Conservation (phyloP, 2,888 invertebrate species). For the Lasioglossum morio region DNA sequence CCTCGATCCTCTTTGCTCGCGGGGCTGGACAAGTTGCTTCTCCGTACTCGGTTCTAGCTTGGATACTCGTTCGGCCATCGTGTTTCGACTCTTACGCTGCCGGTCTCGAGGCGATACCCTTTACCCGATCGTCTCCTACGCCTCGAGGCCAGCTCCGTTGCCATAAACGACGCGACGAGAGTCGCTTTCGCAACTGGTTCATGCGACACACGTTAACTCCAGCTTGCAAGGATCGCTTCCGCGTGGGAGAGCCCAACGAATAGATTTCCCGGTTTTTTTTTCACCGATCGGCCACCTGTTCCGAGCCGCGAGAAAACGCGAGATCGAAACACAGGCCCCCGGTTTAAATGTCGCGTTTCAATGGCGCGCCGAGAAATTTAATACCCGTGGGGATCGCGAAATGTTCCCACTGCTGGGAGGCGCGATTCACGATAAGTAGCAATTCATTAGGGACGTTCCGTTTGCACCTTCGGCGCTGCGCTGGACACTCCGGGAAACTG, state of each 20-base stretch:
- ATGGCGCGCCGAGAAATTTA: constrained; percentile 23
- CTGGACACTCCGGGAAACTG: background rate
- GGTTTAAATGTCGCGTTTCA: constrained; percentile 24
- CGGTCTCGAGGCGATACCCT: constrained; percentile 35
- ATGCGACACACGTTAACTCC: constrained; percentile 20
- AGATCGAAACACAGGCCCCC: background rate
- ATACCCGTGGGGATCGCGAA: constrained; percentile 2
- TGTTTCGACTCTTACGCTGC: constrained; percentile 28
- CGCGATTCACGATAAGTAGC: background rate
- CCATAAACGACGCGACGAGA: constrained; percentile 51
- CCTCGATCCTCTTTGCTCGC: background rate
- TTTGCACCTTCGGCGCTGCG: background rate
- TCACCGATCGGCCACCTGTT: background rate
- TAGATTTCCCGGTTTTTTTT: constrained; percentile 20
- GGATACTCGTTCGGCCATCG: constrained; percentile 32
- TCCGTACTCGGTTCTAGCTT: background rate
- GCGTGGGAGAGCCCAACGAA: constrained; percentile 49
- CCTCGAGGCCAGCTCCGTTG: constrained; percentile 37
- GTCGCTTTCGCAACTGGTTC: constrained; percentile 53
- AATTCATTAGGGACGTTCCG: constrained; percentile 18
- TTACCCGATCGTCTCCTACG: constrained; percentile 53
- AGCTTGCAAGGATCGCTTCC: constrained; percentile 41
- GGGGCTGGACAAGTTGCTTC: background rate
- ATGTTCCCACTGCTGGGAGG: background rate
- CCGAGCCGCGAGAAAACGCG: background rate